Evolutionary conservation across 2,888 invertebrate species (phyloP).

Genomic region (Hydrotaea diabolus): DNA sequence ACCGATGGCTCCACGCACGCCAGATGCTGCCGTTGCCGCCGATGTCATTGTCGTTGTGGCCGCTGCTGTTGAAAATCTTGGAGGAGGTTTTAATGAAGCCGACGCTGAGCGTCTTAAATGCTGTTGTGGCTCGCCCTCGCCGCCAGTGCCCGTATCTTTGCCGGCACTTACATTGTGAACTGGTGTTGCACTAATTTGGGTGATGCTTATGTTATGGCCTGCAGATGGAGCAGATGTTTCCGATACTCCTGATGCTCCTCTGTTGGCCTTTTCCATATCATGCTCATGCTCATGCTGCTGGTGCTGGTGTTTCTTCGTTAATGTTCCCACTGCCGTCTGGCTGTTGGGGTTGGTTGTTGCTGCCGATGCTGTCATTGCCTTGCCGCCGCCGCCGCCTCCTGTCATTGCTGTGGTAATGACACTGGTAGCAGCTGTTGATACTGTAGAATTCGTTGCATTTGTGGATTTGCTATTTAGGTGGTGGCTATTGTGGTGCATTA

Average conservation of each 20-base stretch:
- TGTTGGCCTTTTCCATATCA: constrained; percentile 8
- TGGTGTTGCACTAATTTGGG: constrained; percentile 38
- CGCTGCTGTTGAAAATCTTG: constrained; percentile 43
- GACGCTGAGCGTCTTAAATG: constrained; percentile 26
- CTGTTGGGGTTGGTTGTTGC: neutral
- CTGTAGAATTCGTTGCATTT: constrained; percentile 63
- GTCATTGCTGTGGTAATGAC: constrained; percentile 41
- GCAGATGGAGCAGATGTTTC: constrained; percentile 32
- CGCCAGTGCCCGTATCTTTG: neutral
- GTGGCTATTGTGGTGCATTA: constrained; percentile 67
- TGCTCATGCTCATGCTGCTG: constrained; percentile 38
- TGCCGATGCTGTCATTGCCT: neutral
- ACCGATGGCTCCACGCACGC: constrained; percentile 80
- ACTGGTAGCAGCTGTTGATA: constrained; percentile 55
- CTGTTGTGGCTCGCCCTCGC: neutral
- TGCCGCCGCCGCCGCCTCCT: constrained; percentile 25
- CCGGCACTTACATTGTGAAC: constrained; percentile 17
- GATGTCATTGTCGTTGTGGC: neutral
- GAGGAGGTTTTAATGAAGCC: constrained; percentile 49
- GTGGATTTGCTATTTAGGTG: constrained; percentile 59
- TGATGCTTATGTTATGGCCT: constrained; percentile 38
- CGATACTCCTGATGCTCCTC: constrained; percentile 13
- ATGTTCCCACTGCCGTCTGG: constrained; percentile 11
- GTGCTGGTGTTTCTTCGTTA: constrained; percentile 37
- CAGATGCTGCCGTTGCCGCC: constrained; percentile 70